A percentile compares a stretch with the other conserved stretches of the same genome.
Evolutionary conservation across 2,888 invertebrate genomes (phyloP).

Genomic region (Drosophila lacicola): DNA sequence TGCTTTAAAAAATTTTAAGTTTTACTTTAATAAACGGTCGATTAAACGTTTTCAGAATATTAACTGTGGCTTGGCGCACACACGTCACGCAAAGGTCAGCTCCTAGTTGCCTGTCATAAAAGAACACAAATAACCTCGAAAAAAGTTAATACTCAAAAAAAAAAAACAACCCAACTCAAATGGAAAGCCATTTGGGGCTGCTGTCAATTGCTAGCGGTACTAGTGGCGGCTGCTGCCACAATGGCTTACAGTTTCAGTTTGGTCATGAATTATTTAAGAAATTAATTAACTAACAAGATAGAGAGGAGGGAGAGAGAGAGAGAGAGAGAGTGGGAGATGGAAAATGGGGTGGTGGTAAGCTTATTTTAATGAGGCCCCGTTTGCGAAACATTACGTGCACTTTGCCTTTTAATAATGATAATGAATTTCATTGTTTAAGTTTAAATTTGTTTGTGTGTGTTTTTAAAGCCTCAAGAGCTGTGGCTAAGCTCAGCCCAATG

Average conservation of each 20-base stretch:
- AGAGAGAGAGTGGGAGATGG: not conserved
- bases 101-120: conserved; percentile 2
- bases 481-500: not conserved
- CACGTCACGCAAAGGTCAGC: conserved; percentile 21
- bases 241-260: conserved; percentile 38
- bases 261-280: conserved; percentile 63
- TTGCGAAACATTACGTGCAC: conserved; percentile 38
- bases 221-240: conserved; percentile 32
- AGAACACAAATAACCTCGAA: not conserved
- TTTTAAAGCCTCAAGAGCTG: conserved; percentile 22
- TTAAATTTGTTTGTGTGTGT: conserved; percentile 32
- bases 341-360: not conserved
- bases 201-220: conserved; percentile 46
- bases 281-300: conserved; percentile 55
- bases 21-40: conserved; percentile 13
- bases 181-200: not conserved
- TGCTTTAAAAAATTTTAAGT: conserved; percentile 6
- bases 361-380: conserved; percentile 27
- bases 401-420: conserved; percentile 45
- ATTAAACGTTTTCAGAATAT: conserved; percentile 18
- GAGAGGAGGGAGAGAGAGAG: not conserved
- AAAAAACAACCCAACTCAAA: conserved; percentile 6
- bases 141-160: not conserved
- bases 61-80: not conserved
- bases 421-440: conserved; percentile 48